Conservation (phyloP, 53 echinoderm and acorn worm genomes). For the Crossaster papposus region DNA sequence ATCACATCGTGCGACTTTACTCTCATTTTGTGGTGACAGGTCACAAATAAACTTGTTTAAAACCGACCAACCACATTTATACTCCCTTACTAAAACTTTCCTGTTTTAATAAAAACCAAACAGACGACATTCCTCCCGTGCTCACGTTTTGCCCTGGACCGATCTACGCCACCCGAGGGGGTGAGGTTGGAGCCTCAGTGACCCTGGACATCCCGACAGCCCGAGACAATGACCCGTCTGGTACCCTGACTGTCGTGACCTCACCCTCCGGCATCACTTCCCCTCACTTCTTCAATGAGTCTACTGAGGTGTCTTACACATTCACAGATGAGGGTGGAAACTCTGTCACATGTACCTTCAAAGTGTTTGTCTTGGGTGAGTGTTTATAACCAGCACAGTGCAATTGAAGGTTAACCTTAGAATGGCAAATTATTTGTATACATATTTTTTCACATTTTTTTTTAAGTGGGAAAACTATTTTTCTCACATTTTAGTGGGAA, state of each 20-base stretch:
- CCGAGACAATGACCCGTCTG: slow-evolving; percentile 59
- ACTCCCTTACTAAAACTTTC: no score
- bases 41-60: no score
- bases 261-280: slow-evolving; percentile 67
- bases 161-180: slow-evolving; percentile 21
- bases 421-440: no score
- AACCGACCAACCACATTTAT: no score
- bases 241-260: slow-evolving; percentile 33
- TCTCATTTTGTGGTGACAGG: no score
- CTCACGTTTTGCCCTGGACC: slow-evolving; percentile 62
- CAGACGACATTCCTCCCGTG: slow-evolving; percentile 65
- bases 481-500: no score
- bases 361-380: slow-evolving; percentile 70
- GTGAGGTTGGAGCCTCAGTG: slow-evolving; percentile 13
- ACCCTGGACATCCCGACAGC: slow-evolving; percentile 78
- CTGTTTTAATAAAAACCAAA: slow-evolving; percentile 6
- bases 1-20: no score
- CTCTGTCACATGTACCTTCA: slow-evolving; percentile 64
- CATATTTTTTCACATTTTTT: no score
- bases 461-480: no score
- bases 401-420: no score
- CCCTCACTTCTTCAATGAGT: slow-evolving; percentile 55
- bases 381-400: background rate
- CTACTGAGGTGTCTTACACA: slow-evolving; percentile 63
- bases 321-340: slow-evolving; percentile 74